phyloP scores from a whole-genome alignment of 2,888 invertebrate genomes.

The Aplocera efformata region DNA sequence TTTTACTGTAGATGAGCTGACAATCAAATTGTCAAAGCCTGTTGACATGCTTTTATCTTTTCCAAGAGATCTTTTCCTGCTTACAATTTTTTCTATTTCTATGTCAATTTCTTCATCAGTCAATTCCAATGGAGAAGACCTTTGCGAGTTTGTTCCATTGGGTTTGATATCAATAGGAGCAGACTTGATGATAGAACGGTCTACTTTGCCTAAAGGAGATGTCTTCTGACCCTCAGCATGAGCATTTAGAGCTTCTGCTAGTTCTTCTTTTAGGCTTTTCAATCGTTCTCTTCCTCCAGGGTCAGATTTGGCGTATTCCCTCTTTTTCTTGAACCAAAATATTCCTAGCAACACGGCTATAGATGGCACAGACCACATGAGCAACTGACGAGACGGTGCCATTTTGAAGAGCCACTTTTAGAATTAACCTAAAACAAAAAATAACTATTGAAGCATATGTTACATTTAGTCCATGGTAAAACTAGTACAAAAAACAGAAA shows the following conservation, averaged over 20 bases:
- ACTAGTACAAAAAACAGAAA: too few relatives aligned
- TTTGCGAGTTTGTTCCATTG: slow-evolving; percentile 72
- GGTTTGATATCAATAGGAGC: slow-evolving; percentile 85
- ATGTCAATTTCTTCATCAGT: slow-evolving; percentile 85
- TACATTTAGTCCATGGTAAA: too few relatives aligned
- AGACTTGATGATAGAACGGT: slow-evolving; percentile 78
- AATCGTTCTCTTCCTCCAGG: slow-evolving; percentile 83
- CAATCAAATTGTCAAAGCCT: slow-evolving; percentile 44
- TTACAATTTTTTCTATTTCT: slow-evolving; percentile 83
- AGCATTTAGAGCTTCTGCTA: slow-evolving; percentile 69
- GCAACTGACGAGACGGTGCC: slow-evolving; percentile 88
- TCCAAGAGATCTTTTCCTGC: slow-evolving; percentile 74
- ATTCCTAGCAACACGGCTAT: slow-evolving; percentile 89
- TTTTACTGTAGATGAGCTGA: slow-evolving; percentile 39
- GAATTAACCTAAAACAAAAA: slow-evolving; percentile 73
- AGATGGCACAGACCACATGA: slow-evolving; percentile 89
- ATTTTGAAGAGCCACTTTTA: slow-evolving; percentile 88
- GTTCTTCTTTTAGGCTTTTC: slow-evolving; percentile 71
- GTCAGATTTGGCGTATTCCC: slow-evolving; percentile 87
- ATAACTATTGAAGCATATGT: slow-evolving; percentile 4
- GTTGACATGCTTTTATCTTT: slow-evolving; percentile 63
- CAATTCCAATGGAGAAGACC: slow-evolving; percentile 79
- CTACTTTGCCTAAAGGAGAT: slow-evolving; percentile 69
- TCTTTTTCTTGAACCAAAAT: slow-evolving; percentile 91
- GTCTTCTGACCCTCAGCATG: slow-evolving; percentile 60